A percentile compares a stretch with the other conserved stretches of the same genome.
phyloP scores from a whole-genome alignment of 2,113 vertebrate genomes.

The Mola mola region DNA sequence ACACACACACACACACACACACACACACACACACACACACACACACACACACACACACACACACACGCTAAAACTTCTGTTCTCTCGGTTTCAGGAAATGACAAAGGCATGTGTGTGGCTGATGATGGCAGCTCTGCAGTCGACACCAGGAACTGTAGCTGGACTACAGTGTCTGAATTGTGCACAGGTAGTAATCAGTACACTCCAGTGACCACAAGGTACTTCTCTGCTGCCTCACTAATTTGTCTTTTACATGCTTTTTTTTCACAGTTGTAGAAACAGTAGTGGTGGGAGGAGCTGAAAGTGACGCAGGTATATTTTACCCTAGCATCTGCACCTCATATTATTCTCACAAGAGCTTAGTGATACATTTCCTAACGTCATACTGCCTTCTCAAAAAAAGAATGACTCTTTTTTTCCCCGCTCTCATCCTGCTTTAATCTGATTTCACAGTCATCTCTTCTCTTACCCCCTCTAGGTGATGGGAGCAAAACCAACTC shows the following conservation, averaged over 20 bases:
- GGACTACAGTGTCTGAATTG: slow-evolving; percentile 65
- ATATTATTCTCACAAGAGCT: slow-evolving; percentile 39
- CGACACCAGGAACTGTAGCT: slow-evolving; percentile 63
- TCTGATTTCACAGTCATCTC: not conserved
- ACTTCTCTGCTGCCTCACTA: not conserved
- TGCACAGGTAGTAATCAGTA: slow-evolving; percentile 62
- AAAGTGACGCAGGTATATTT: slow-evolving; percentile 67
- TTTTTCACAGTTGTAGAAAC: slow-evolving; percentile 63
- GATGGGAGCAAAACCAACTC: slow-evolving; percentile 43
- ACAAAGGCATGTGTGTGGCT: slow-evolving; percentile 60
- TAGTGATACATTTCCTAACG: slow-evolving; percentile 31
- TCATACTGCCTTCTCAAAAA: not conserved
- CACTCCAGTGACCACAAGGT: not conserved
- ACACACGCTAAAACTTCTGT: slow-evolving; percentile 15
- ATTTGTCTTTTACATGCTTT: slow-evolving; percentile 15
- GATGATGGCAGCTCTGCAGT: slow-evolving; percentile 41
- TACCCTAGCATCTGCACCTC: not conserved
- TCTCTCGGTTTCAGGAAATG: slow-evolving; percentile 57
- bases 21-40: slow-evolving; percentile 21
- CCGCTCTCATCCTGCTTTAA: not conserved
- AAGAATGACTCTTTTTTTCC: not conserved
- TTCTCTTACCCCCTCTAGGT: slow-evolving; percentile 36
- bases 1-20: slow-evolving; percentile 24
- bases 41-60: slow-evolving; percentile 12
- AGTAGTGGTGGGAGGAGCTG: slow-evolving; percentile 41